Base-by-base conservation (phyloP, 1,140 invertebrate genomes). In the Sycophila sp. region DNA sequence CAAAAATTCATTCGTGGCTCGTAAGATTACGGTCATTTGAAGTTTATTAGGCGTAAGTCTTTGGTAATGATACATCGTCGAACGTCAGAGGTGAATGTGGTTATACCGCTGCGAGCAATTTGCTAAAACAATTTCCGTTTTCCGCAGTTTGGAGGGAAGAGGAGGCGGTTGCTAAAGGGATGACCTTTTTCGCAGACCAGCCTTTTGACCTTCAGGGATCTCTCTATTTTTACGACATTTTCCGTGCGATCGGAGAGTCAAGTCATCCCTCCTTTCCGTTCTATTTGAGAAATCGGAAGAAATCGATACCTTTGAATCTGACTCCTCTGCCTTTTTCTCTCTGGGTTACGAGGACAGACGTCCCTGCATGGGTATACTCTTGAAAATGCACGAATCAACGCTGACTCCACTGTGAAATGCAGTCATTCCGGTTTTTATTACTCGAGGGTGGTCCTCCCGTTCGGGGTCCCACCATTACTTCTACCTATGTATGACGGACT, bases 151-250 rank as follows among this genome's bases (percentile, higher is more conserved):
- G n/a, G n/a, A n/a, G 51, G 55, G 47, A 62, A 45, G 58, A 60
- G 17, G 40, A 24, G 32, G 38, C 53, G 40, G 67, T 74, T n/a
- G 36, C 30, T 42, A 68, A 69, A 58, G 42, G 53, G 47, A 62
- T 53, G 40, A 53, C 28, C 24, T 24, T 15, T 13, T 40, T 15
- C 38, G 24, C 59, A 22, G 59, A 17, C 40, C 26, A 8, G 28
- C n/a, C 53, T 56, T 56, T 56, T n/a, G 17, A 32, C n/a, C 30
- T 36, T 17, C 6, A 36, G 36, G 53, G 30, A 56, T 32, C 2
- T 40, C 45, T 53, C n/a, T 72, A 67, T 67, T 74, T 69, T 70
- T 64, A 51, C 51, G 38, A 62, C 17, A 8, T 65, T 71, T 69
- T 72, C 45, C 42, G 32, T 34, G 17, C 32, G 34, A 68, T 63